Conservation (phyloP, 2,797 vertebrate genomes). For the Hipposideros larvatus region DNA sequence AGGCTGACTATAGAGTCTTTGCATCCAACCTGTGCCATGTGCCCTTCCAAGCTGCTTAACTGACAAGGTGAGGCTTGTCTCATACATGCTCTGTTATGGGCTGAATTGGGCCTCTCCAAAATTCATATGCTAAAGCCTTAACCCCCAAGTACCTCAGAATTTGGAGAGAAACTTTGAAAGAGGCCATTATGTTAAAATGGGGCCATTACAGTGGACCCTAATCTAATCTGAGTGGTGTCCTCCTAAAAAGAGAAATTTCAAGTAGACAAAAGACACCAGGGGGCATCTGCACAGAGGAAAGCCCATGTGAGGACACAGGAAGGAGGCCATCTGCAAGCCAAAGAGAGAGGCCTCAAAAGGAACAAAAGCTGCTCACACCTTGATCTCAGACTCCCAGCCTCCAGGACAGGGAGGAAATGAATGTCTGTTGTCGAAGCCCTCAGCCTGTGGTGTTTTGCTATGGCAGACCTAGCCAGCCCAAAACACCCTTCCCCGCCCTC, state of each 20-base stretch:
- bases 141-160: neutral
- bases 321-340: neutral
- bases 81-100: neutral
- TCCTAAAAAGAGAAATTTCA: neutral
- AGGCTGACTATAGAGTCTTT: neutral
- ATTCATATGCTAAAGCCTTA: neutral
- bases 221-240: neutral
- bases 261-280: neutral
- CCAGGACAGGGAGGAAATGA: neutral
- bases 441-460: neutral
- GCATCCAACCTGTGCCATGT: neutral
- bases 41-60: neutral
- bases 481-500: neutral
- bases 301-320: too few species aligned
- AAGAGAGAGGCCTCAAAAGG: neutral
- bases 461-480: neutral
- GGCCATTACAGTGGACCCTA: neutral
- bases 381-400: neutral
- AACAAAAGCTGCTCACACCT: neutral
- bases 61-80: neutral
- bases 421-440: neutral
- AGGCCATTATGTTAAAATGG: too few species aligned
- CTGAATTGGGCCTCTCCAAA: neutral
- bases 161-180: neutral
- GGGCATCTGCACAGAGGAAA: too few species aligned